phyloP scores from a whole-genome alignment of 2,113 vertebrate genomes.

The Planiliza haematocheilus region DNA sequence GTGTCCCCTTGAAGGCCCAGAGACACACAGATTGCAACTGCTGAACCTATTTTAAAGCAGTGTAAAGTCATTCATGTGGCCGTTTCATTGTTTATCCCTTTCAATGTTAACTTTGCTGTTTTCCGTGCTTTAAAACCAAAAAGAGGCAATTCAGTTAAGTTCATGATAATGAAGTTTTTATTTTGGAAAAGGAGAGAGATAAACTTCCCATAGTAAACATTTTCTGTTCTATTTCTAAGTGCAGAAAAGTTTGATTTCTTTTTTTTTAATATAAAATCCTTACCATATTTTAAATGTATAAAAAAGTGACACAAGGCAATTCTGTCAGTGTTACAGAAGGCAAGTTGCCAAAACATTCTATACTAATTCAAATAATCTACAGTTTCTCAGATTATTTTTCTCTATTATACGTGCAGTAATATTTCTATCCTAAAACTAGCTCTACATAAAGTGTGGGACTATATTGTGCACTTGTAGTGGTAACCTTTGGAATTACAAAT shows the following conservation, averaged over 20 bases:
- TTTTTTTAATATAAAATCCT: slow-evolving; percentile 80
- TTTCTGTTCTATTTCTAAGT: slow-evolving; percentile 76
- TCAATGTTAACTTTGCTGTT: background rate
- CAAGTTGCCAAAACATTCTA: slow-evolving; percentile 83
- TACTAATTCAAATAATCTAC: slow-evolving; percentile 81
- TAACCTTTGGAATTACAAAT: slow-evolving; percentile 84
- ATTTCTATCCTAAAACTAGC: slow-evolving; percentile 81
- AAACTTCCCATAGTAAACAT: slow-evolving; percentile 83
- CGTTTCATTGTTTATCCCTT: background rate
- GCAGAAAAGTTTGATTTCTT: slow-evolving; percentile 80
- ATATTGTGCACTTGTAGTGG: slow-evolving; percentile 83
- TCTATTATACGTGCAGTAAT: slow-evolving; percentile 84
- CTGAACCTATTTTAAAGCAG: slow-evolving; percentile 26
- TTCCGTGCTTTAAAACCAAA: background rate
- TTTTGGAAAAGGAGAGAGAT: slow-evolving; percentile 83
- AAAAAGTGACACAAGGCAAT: slow-evolving; percentile 86
- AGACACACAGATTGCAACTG: slow-evolving; percentile 44
- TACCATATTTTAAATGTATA: slow-evolving; percentile 79
- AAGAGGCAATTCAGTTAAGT: slow-evolving; percentile 41
- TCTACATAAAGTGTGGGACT: slow-evolving; percentile 82
- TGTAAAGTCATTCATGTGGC: slow-evolving; percentile 6
- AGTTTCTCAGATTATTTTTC: slow-evolving; percentile 73
- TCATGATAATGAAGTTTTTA: slow-evolving; percentile 79
- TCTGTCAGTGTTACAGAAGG: slow-evolving; percentile 82
- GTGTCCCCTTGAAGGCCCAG: slow-evolving; percentile 70